Conservation (phyloP, 37 sponge, comb jelly and placozoan genomes). For the Ephydatia muelleri region DNA sequence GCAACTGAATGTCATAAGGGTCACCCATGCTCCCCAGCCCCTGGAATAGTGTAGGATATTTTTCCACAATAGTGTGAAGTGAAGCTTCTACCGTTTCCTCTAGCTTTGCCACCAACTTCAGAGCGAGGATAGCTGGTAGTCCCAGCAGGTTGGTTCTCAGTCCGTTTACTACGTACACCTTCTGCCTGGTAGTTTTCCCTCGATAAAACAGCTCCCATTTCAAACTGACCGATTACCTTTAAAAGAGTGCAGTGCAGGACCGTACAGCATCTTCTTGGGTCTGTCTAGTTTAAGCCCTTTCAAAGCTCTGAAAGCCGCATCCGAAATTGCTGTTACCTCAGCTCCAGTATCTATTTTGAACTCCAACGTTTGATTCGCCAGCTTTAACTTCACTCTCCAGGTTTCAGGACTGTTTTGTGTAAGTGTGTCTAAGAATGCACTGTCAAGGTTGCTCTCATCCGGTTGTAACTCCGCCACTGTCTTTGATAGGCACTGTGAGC, state of each 20-base stretch:
- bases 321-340: conserved; percentile 25
- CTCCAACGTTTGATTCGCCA: background rate
- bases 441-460: background rate
- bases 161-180: conserved; percentile 16
- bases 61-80: background rate
- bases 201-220: conserved; percentile 15
- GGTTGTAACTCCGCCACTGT: background rate
- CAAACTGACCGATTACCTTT: conserved; percentile 21
- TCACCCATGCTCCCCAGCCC: conserved; percentile 32
- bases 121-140: conserved; percentile 32
- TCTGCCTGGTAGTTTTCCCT: conserved; percentile 3
- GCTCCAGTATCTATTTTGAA: conserved; percentile 45
- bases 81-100: conserved; percentile 5
- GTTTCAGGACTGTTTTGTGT: background rate
- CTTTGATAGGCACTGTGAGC: conserved; percentile 25
- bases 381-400: background rate
- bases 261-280: conserved; percentile 24
- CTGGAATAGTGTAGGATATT: conserved; percentile 25
- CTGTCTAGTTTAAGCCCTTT: conserved; percentile 4
- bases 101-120: conserved; percentile 17
- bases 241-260: conserved; percentile 16
- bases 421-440: conserved; percentile 16
- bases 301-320: background rate
- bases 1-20: conserved; percentile 33
- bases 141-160: conserved; percentile 38